Conservation (phyloP, 2,797 vertebrate species). For the Megalops cyprinoides region DNA sequence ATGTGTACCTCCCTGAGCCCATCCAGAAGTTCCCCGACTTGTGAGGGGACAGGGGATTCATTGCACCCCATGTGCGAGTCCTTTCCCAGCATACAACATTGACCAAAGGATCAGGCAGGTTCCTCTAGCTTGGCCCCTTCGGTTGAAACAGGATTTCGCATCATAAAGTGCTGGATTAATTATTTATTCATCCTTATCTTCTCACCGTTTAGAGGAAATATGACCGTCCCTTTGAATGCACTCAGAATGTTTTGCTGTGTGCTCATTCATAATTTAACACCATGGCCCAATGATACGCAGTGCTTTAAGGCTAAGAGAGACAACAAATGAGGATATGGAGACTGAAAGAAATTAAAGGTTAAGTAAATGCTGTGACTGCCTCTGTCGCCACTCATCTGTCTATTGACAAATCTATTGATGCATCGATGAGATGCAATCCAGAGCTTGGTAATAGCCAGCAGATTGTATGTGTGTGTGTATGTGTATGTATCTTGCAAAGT, state of each 20-base stretch:
- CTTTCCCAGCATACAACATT: too few species aligned
- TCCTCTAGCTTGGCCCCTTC: neutral
- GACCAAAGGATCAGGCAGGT: neutral
- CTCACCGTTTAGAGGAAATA: neutral
- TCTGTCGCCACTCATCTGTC: neutral
- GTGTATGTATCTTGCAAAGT: slow-evolving; percentile 24
- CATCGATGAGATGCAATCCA: neutral
- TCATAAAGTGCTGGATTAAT: neutral
- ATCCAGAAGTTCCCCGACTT: neutral
- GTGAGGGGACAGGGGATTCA: neutral
- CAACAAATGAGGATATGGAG: slow-evolving; percentile 9
- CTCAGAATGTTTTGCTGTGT: slow-evolving; percentile 5
- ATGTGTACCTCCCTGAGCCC: neutral
- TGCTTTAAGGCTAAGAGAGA: neutral
- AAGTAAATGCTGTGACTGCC: neutral
- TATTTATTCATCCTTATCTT: neutral
- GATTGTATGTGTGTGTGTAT: slow-evolving; percentile 9
- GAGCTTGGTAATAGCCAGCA: neutral
- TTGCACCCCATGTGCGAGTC: neutral
- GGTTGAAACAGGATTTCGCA: neutral
- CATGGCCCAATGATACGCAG: neutral
- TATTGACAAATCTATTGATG: neutral
- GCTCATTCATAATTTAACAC: slow-evolving; percentile 3
- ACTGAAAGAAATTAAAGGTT: neutral
- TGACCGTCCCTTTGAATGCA: neutral